Evolutionary conservation across 2,888 invertebrate genomes (phyloP), one percentile per base, ranked within the genome.

Genomic region (Apodemia hepburni): DNA sequence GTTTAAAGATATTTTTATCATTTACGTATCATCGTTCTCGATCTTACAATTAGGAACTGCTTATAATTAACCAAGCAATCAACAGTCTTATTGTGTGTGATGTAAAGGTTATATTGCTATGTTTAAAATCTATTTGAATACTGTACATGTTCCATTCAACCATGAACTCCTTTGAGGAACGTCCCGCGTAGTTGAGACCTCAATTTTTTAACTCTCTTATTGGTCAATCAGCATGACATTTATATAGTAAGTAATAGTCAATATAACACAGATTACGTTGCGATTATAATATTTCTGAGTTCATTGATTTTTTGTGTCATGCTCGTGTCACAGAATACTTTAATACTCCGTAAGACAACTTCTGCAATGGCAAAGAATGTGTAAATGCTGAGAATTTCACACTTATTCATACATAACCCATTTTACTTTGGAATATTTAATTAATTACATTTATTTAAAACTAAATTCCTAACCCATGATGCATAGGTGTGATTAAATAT

Each of bases 101-200:
- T 35, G 68, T 70, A 87, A 78, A 79, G 76, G 71, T 66, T 71
- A 77, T 68, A 79, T 73, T 84, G 69, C 76, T 65, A 64, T 72
- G 72, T 62, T 65, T 58, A 66, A 62, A 70, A 70, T 22, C 51
- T 73, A 73, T 76, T 80, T 77, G 74, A 81, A 79, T 76, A 81
- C 79, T 79, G 82, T 85, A 85, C 86, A 88, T 87, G 84, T 85
- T 84, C 81, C 82, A 84, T 86, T 87, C 88, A 90, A 90, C 89
- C 89, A 88, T 90, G 89, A 90, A 88, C 89, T 87, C 85, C 87
- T 88, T 87, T 77, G 88, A 86, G 84, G 85, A 87, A 79, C 87
- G 85, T 86, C 88, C 86, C 84, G 87, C 86, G 72, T 74, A 71
- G 84, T 78, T 79, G 79, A 88, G 88, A 88, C 90, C 89, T 88